phyloP scores from a whole-genome alignment of 2,888 invertebrate genomes.

The Mantis religiosa region DNA sequence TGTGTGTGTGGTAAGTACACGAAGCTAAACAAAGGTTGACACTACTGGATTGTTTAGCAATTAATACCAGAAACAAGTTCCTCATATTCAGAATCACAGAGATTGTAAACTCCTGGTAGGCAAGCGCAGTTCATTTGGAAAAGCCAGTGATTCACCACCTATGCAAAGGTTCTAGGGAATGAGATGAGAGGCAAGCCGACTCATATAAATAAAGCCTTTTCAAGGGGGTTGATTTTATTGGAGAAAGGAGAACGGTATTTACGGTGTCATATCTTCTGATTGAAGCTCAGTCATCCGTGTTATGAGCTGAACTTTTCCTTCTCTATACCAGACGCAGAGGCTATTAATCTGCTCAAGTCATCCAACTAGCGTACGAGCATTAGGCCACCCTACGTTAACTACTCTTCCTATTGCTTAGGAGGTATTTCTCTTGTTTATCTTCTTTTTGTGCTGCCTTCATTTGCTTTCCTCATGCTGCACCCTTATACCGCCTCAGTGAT shows the following conservation, averaged over 20 bases:
- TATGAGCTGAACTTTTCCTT: conserved; percentile 5
- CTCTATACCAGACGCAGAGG: not conserved
- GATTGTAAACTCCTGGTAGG: too few species aligned
- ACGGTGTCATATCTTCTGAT: conserved; percentile 28
- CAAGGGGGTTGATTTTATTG: not conserved
- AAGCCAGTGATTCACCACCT: too few species aligned
- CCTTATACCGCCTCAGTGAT: not conserved
- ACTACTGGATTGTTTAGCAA: too few species aligned
- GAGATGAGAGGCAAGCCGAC: not conserved
- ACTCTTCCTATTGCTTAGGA: not conserved
- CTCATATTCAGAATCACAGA: too few species aligned
- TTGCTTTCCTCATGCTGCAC: not conserved
- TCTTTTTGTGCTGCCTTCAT: not conserved
- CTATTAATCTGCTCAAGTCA: conserved; percentile 16
- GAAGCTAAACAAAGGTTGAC: too few species aligned
- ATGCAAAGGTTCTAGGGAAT: not conserved
- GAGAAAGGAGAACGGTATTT: conserved; percentile 27
- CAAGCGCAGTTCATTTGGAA: too few species aligned
- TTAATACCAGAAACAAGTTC: too few species aligned
- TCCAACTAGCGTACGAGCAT: not conserved
- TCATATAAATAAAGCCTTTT: not conserved
- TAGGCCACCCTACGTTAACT: not conserved
- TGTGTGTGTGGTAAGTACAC: too few species aligned
- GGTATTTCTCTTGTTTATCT: not conserved
- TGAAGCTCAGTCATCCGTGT: conserved; percentile 24